phyloP scores from a whole-genome alignment of 2,888 invertebrate genomes.

The Nemotelus nigrinus region DNA sequence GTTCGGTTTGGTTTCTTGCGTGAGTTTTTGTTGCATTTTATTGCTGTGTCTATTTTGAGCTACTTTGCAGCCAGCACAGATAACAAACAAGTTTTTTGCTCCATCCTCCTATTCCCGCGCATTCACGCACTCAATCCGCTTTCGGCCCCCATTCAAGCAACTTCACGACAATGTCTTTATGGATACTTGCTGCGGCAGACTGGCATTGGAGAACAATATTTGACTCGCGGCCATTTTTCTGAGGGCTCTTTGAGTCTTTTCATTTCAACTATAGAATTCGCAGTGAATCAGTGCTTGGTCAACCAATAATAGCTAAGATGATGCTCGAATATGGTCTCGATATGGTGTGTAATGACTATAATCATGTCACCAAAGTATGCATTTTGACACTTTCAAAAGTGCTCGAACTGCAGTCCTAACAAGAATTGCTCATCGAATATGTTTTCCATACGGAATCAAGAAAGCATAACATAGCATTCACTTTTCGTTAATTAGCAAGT shows the following conservation, averaged over 20 bases:
- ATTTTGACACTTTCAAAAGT: constrained; percentile 22
- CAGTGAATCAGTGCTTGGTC: not conserved
- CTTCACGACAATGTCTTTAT: not conserved
- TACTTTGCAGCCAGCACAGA: constrained; percentile 15
- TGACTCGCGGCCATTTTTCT: constrained; percentile 31
- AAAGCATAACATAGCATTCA: constrained; percentile 23
- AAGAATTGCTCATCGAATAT: not conserved
- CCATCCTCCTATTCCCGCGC: constrained; percentile 28
- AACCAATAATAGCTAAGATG: not conserved
- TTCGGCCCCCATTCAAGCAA: not conserved
- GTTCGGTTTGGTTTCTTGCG: constrained; percentile 33
- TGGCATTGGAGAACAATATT: constrained; percentile 23
- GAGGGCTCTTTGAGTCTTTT: not conserved
- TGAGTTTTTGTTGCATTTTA: constrained; percentile 20
- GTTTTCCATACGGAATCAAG: constrained; percentile 2
- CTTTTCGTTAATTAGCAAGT: constrained; percentile 39
- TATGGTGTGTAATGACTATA: not conserved
- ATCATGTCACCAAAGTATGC: constrained; percentile 5
- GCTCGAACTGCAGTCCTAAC: not conserved
- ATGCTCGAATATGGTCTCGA: not conserved
- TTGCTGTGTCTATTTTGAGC: constrained; percentile 38
- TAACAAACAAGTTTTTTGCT: constrained; percentile 12
- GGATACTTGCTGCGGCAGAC: not conserved
- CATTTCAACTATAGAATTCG: not conserved
- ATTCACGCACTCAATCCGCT: constrained; percentile 41